Base-by-base conservation (phyloP, 2,797 vertebrate species). In the Helicolenus hilgendorfi region DNA sequence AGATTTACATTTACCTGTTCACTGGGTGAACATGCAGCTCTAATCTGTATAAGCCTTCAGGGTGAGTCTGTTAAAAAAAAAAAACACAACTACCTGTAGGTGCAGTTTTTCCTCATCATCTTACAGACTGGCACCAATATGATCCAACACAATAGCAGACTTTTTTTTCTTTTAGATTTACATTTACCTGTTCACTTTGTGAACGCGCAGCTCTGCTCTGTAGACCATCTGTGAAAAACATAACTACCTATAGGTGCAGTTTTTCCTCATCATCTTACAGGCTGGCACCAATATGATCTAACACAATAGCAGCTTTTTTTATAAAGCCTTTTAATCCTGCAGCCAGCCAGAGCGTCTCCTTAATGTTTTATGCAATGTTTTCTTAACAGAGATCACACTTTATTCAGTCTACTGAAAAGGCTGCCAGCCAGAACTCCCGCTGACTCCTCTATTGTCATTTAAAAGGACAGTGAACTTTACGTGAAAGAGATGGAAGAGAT, bases 291-390 rank as follows among this genome's bases (percentile, higher is more conserved):
- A 26, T 13, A 55, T 31, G 69, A 83, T 69, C 5, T 33, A 62
- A 79, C 62, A 92, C 71, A 89, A 79, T 45, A 41, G 72, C 7
- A n/a, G 68, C 29, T 60, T 86, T 31, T 73, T 71, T 31, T 69
- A 3, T 11, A 13, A 71, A 89, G 59, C 26, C 59, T 27, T 41
- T 15, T 88, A 84, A 86, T 93, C 92, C 88, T 80, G 90, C 87
- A 93, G 92, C 84, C 87, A 93, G 92, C 84, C 94, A 93, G 82
- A 90, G 49, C 55, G 94, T 89, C 92, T 90, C 88, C 90, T 89
- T 84, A 87, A 91, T 85, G 94, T 87, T 87, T 87, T 89, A 95
- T 94, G 90, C 95, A 93, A 80, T 94, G 94, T 96, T 95, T 94
- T 94, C 83, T 88, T 94, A 95, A 93, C 87, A 92, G 64, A 94